Conservation (phyloP, 2,888 invertebrate species). For the Athalia rosae region DNA sequence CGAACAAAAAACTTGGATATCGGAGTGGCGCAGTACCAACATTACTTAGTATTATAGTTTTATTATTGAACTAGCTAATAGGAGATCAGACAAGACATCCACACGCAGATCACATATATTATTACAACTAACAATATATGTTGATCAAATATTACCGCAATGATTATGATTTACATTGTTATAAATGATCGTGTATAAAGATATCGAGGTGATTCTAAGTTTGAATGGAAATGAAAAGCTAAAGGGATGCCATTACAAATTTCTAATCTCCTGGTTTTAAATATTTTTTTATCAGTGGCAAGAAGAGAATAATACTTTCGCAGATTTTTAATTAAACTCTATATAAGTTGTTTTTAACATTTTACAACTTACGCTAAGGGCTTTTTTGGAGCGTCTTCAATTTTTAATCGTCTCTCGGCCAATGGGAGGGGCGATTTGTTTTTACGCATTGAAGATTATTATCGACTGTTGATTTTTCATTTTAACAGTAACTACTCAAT, state of each 20-base stretch:
- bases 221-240: constrained; percentile 66
- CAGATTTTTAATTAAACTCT: constrained; percentile 54
- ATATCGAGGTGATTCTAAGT: constrained; percentile 73
- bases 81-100: constrained; percentile 67
- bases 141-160: constrained; percentile 71
- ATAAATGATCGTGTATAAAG: constrained; percentile 73
- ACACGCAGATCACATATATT: constrained; percentile 53
- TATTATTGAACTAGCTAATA: constrained; percentile 69
- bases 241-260: constrained; percentile 68
- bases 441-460: constrained; percentile 46
- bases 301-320: constrained; percentile 52
- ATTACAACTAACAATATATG: constrained; percentile 71
- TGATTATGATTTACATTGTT: constrained; percentile 73
- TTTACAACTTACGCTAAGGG: constrained; percentile 16
- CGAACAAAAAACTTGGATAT: constrained; percentile 58
- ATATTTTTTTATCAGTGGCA: constrained; percentile 51
- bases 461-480: constrained; percentile 55
- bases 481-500: constrained; percentile 52
- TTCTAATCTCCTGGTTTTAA: constrained; percentile 61
- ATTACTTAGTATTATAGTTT: constrained; percentile 72
- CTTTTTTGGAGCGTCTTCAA: constrained; percentile 19
- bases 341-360: constrained; percentile 46
- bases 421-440: constrained; percentile 46
- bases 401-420: not conserved
- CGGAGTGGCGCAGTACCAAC: constrained; percentile 66